Percentiles rank a stretch among this genome's conserved stretches.
Conservation (phyloP, 2,113 vertebrate genomes). For the Cebidichthys violaceus region DNA sequence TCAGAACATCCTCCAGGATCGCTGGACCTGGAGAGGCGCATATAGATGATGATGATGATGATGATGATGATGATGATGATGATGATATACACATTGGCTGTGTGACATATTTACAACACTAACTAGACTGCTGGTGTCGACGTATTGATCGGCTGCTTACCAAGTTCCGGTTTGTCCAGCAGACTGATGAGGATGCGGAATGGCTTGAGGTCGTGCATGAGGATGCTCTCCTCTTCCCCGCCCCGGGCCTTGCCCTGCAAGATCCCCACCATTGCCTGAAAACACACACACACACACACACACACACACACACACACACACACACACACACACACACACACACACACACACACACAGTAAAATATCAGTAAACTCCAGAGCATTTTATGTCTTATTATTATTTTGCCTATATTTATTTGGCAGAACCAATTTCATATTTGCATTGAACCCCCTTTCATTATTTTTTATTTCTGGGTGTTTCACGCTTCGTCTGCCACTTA, state of each 20-base stretch:
- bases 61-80: no score
- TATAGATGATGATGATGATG: neutral
- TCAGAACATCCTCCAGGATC: slow-evolving; percentile 97
- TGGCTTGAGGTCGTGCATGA: slow-evolving; percentile 97
- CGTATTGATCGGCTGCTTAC: slow-evolving; percentile 75
- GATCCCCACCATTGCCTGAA: slow-evolving; percentile 97
- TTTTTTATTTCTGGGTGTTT: slow-evolving; percentile 48
- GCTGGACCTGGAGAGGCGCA: slow-evolving; percentile 88
- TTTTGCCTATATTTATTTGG: slow-evolving; percentile 13
- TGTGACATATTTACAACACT: slow-evolving; percentile 1
- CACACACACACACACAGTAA: slow-evolving; percentile 1
- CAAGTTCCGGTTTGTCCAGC: slow-evolving; percentile 97
- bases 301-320: no score
- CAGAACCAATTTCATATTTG: slow-evolving; percentile 30
- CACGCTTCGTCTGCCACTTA: slow-evolving; percentile 71
- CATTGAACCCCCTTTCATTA: slow-evolving; percentile 17
- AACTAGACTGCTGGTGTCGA: neutral
- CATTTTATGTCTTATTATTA: neutral
- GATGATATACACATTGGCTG: neutral
- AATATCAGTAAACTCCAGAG: neutral
- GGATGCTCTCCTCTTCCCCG: slow-evolving; percentile 91
- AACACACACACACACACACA: slow-evolving; percentile 18
- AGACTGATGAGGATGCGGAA: slow-evolving; percentile 99
- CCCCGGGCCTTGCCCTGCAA: slow-evolving; percentile 93
- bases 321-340: neutral